Conservation (phyloP, 2,888 invertebrate species). For the Frankliniella intonsa region DNA sequence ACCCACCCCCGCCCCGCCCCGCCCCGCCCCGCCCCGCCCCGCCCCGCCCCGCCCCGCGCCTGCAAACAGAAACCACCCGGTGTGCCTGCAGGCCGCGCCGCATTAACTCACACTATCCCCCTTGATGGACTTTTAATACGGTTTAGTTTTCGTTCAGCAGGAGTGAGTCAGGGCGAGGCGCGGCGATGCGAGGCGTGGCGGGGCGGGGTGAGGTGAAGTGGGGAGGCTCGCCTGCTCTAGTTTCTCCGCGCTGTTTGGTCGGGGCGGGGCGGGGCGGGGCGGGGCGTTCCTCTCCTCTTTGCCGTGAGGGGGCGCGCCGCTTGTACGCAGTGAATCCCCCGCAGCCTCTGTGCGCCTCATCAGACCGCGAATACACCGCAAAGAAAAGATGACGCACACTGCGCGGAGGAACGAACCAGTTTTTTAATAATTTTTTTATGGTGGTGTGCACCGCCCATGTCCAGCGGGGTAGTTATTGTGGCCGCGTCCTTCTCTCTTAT, state of each 20-base stretch:
- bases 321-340: no score
- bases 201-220: neutral
- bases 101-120: neutral
- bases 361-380: no score
- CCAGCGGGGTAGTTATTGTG: no score
- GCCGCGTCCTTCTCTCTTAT: no score
- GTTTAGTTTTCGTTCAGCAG: conserved; percentile 22
- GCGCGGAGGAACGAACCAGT: no score
- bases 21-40: neutral
- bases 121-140: conserved; percentile 25
- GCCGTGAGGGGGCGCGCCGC: no score
- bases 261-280: neutral
- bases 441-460: neutral
- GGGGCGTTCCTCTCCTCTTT: neutral
- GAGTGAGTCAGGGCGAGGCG: neutral
- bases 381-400: no score
- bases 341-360: no score
- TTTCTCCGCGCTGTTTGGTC: neutral
- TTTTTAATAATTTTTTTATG: no score
- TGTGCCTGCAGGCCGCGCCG: neutral
- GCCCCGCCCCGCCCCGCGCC: neutral
- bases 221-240: neutral
- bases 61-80: no score
- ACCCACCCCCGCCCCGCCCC: neutral
- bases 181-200: neutral